Evolutionary conservation across 1,140 invertebrate genomes (phyloP).

Genomic region (Chelonus insularis): DNA sequence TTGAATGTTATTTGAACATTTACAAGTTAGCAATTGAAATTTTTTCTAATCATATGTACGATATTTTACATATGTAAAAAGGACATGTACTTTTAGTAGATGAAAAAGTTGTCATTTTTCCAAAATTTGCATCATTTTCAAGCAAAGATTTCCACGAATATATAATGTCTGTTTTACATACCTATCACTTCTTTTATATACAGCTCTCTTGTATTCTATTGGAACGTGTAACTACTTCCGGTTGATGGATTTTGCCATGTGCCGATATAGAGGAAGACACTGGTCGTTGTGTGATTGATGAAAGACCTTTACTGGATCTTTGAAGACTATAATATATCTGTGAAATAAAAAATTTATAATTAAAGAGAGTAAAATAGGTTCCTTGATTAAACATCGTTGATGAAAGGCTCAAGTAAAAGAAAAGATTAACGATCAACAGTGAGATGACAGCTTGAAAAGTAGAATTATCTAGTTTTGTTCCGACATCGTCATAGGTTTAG

Average conservation of each 20-base stretch:
- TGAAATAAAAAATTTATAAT: constrained; percentile 35
- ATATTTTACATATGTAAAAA: too few relatives aligned
- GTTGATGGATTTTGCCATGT: constrained; percentile 62
- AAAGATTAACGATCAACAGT: too few relatives aligned
- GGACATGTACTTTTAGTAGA: too few relatives aligned
- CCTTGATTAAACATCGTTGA: background rate
- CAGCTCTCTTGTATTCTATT: constrained; percentile 84
- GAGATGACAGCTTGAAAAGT: too few relatives aligned
- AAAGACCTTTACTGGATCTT: constrained; percentile 64
- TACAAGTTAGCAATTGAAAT: too few relatives aligned
- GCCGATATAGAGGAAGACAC: constrained; percentile 49
- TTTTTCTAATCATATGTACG: too few relatives aligned
- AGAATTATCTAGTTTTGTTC: too few relatives aligned
- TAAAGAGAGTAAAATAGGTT: background rate
- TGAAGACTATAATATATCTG: constrained; percentile 72
- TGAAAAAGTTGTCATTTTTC: too few relatives aligned
- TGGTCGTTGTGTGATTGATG: constrained; percentile 55
- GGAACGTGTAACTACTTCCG: constrained; percentile 79
- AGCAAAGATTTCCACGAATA: background rate
- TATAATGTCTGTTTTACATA: background rate
- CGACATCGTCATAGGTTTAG: too few relatives aligned
- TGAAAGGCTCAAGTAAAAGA: too few relatives aligned
- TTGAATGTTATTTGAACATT: too few relatives aligned
- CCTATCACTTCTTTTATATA: constrained; percentile 66
- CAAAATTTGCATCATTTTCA: too few relatives aligned